These are phyloP conservation scores for Leuciscus waleckii DNA, from an alignment of 2,797 vertebrate species.

Conservation along the genomic window DNA sequence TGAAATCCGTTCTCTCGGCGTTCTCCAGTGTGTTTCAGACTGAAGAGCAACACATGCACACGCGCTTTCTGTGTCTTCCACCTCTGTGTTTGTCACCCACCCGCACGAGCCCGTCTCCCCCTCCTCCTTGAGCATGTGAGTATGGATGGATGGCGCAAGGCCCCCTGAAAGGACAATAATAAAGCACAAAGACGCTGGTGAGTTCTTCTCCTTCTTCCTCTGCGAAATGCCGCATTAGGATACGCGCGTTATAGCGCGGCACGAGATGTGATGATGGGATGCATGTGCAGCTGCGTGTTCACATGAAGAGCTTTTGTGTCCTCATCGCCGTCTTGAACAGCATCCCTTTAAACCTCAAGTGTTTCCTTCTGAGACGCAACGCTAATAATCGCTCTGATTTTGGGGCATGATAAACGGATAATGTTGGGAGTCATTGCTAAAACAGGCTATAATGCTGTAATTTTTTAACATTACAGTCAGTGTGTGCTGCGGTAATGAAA, in stretches of 20 bases:
- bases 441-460: not conserved
- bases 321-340: not conserved
- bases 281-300: not conserved
- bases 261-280: constrained; percentile 66
- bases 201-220: constrained; percentile 70
- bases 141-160: constrained; percentile 87
- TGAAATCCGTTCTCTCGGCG: not conserved
- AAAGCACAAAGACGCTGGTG: constrained; percentile 83
- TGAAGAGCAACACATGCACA: not conserved
- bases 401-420: not conserved
- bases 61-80: not conserved
- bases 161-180: constrained; percentile 85
- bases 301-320: constrained; percentile 35
- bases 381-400: not conserved
- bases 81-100: constrained; percentile 76
- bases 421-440: not conserved
- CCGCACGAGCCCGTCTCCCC: constrained; percentile 61
- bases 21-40: not conserved
- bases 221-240: constrained; percentile 48
- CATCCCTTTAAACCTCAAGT: constrained; percentile 28
- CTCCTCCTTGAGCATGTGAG: constrained; percentile 83
- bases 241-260: constrained; percentile 65
- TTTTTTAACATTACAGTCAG: constrained; percentile 47
- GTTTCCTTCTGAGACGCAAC: not conserved
- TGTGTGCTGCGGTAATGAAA: constrained; percentile 70